Base-by-base conservation (phyloP, 2,113 vertebrate genomes). In the Gorsachius goisagi region DNA sequence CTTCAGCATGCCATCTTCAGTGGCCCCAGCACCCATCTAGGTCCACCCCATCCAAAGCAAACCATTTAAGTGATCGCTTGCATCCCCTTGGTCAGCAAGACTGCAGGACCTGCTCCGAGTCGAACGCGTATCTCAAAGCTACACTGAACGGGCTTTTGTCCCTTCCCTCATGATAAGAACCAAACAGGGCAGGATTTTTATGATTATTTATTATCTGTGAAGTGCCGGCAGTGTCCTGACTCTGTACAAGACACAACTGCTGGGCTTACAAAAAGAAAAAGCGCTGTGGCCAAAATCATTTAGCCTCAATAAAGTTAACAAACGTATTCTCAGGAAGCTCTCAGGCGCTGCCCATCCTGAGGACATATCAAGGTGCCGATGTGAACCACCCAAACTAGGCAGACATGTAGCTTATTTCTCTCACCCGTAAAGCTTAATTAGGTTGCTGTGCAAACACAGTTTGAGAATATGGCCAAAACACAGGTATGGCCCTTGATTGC, bases 191-290 rank as follows among this genome's bases (percentile, higher is more conserved):
- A 80, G 85, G 76, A 78, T 52, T 93, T 85, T 90, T 56, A 59
- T 3, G 74, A 89, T 92, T 80, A 85, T 97, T 97, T 97, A 97
- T 97, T 97, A 91, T 94, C 89, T 88, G 69, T 75, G 73, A 94
- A 85, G 76, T 39, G 68, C 87, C 13, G 3, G 94, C 90, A 35
- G 77, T 9, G 72, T 86, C 94, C 88, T 85, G 81, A 85, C 86
- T 68, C 64, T 14, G 30, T 17, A 85, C 55, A 63, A 88, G 93
- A 75, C 81, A 66, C 81, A 69, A 44, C 56, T 37, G 52, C 56
- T 82, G 63, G 82, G 52, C 86, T 97, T 68, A 88, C 92, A 64
- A 90, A 84, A 96, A 90, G 39, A 60, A 90, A 94, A 95, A 97
- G 91, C 89, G 27, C 62, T 83, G 59, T 71, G 87, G 71, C 81